Evolutionary conservation across 2,113 vertebrate genomes (phyloP).

Genomic region (Mormoops blainvillei): DNA sequence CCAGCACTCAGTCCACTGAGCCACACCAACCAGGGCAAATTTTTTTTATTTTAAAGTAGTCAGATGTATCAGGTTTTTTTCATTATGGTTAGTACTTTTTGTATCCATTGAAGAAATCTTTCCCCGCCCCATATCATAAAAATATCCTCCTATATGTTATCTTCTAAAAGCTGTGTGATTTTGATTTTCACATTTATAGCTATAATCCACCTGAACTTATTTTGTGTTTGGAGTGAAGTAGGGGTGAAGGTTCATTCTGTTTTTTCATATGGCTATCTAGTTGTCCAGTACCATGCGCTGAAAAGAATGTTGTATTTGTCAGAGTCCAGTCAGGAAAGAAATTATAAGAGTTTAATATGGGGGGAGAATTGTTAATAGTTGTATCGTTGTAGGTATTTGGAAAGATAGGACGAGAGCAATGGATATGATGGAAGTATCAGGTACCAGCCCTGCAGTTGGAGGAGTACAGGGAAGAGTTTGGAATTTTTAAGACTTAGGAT

Average conservation of each 20-base stretch:
- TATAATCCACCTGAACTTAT: not conserved
- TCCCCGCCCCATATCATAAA: not conserved
- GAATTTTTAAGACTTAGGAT: constrained; percentile 6
- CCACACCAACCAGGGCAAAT: too few relatives aligned
- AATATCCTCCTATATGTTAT: not conserved
- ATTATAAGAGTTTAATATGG: not conserved
- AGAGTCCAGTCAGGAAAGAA: not conserved
- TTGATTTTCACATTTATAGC: not conserved
- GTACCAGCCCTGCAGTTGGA: not conserved
- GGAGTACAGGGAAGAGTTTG: not conserved
- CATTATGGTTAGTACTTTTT: not conserved
- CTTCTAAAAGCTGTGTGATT: not conserved
- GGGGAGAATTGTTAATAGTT: not conserved
- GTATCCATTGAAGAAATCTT: not conserved
- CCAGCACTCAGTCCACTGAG: too few relatives aligned
- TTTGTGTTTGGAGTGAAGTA: not conserved
- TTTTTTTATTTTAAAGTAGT: constrained; percentile 26
- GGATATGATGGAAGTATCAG: not conserved
- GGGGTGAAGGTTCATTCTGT: not conserved
- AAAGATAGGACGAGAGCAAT: not conserved
- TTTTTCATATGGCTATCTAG: not conserved
- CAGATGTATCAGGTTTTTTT: not conserved
- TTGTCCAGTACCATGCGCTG: not conserved
- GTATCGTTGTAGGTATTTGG: not conserved
- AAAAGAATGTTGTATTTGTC: not conserved